phyloP scores from a whole-genome alignment of 2,888 invertebrate genomes.

The Eupithecia abbreviata region DNA sequence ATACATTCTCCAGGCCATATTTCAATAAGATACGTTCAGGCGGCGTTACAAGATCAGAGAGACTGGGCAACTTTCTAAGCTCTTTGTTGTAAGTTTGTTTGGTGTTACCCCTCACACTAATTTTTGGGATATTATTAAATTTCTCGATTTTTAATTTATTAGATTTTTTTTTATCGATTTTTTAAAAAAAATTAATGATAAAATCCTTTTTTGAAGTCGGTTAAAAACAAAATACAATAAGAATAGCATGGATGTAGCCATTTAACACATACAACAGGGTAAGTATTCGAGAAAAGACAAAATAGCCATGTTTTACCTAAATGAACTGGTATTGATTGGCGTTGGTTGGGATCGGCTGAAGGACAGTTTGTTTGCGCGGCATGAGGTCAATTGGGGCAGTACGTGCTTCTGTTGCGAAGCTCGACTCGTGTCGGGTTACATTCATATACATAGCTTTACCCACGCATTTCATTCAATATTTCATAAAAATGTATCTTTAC shows the following conservation, averaged over 20 bases:
- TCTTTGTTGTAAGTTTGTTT: too few species aligned
- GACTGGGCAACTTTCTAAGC: too few species aligned
- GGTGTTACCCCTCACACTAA: too few species aligned
- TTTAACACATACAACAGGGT: background rate
- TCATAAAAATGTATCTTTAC: background rate
- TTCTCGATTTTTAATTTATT: too few species aligned
- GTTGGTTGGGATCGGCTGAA: slow-evolving; percentile 42
- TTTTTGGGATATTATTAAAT: too few species aligned
- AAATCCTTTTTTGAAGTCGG: too few species aligned
- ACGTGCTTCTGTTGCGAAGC: slow-evolving; percentile 27
- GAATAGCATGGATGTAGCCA: background rate
- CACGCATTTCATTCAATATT: background rate
- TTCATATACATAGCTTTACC: background rate
- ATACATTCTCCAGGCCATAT: background rate
- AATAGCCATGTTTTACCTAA: slow-evolving; percentile 8
- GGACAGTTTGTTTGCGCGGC: slow-evolving; percentile 46
- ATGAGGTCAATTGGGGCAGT: slow-evolving; percentile 48
- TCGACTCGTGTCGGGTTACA: slow-evolving; percentile 21
- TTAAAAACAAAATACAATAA: background rate
- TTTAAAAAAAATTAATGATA: too few species aligned
- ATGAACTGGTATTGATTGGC: slow-evolving; percentile 45
- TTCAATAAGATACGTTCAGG: background rate
- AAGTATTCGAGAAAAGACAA: background rate
- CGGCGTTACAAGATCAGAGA: too few species aligned
- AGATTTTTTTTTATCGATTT: too few species aligned